Evolutionary conservation across 1,140 invertebrate genomes (phyloP), one percentile per base, ranked within the genome.

Genomic region (Stenopsyche tienmushanensis): DNA sequence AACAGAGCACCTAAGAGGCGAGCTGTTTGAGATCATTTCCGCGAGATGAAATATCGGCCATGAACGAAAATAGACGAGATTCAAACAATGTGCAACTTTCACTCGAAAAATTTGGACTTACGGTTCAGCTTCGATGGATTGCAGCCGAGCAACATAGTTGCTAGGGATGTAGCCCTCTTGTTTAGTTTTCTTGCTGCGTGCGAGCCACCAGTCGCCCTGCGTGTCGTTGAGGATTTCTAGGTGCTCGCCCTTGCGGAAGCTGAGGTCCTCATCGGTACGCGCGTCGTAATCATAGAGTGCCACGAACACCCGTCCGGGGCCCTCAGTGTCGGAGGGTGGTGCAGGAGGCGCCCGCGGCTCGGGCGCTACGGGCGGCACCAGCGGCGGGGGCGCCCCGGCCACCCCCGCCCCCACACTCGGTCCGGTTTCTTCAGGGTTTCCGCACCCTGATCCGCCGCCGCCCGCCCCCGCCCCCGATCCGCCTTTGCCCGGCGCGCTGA

Each of bases 81-180:
- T 34, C 13, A 34, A 34, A 34, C 5, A 34, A 34, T 34, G 5
- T 7, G 13, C 29, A 13, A 34, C 13, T 34, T 13, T 34, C 29
- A 34, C 29, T 34, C 29, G 29, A 13, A 34, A 5, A 34, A 34
- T 7, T 34, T 34, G 5, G 13, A 34, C 94, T 97, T 88, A 99
- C 95, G 96, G 94, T 87, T 99, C 96, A 71, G 97, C 97, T 85
- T 99, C 97, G 75, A 99, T 97, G 66, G 96, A 98, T 81, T 98
- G 97, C 73, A 99, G 82, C 81, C 97, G 96, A 71, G 97, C 97
- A 67, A 99, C 96, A 88, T 99, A 99, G 82, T 99, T 99, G 55
- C 95, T 98, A 72, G 97, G 97, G 80, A 99, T 99, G 83, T 99
- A 99, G 64, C 97, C 97, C 81, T 97, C 94, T 78, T 94, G 90